Percentiles rank a stretch among this genome's conserved stretches.
phyloP scores from a whole-genome alignment of 1,140 invertebrate species.

The Drosophila serrata region DNA sequence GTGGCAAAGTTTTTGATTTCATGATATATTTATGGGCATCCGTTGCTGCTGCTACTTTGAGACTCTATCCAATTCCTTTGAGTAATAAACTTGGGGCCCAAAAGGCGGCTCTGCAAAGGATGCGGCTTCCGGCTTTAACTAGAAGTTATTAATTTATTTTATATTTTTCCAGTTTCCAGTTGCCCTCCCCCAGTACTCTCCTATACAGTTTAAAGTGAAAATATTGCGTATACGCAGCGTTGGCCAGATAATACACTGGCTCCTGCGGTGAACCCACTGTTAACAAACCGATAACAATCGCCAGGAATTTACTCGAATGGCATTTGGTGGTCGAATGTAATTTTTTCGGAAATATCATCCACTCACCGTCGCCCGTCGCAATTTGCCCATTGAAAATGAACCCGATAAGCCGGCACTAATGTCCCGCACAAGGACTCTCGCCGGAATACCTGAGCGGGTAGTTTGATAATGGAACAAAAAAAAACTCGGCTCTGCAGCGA shows the following conservation, averaged over 20 bases:
- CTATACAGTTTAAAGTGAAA: slow-evolving; percentile 48
- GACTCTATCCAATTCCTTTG: slow-evolving; percentile 66
- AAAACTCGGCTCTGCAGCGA: slow-evolving; percentile 51
- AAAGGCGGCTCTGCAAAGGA: slow-evolving; percentile 27
- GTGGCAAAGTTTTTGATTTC: slow-evolving; percentile 81
- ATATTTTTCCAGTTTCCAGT: neutral
- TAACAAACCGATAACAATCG: slow-evolving; percentile 31
- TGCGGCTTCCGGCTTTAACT: slow-evolving; percentile 49
- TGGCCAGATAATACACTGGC: slow-evolving; percentile 25
- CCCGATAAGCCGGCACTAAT: slow-evolving; percentile 56
- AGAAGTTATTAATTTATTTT: slow-evolving; percentile 59
- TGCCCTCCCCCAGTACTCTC: neutral
- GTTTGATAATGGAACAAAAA: slow-evolving; percentile 60
- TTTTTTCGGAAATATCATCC: slow-evolving; percentile 27
- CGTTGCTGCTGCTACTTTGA: slow-evolving; percentile 44
- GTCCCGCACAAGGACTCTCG: slow-evolving; percentile 10
- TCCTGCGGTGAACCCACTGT: slow-evolving; percentile 24
- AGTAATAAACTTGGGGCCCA: slow-evolving; percentile 71
- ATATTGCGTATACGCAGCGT: slow-evolving; percentile 22
- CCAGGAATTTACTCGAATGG: slow-evolving; percentile 32
- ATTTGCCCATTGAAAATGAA: slow-evolving; percentile 42
- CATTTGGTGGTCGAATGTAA: slow-evolving; percentile 10
- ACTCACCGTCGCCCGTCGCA: neutral
- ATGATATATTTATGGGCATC: slow-evolving; percentile 82
- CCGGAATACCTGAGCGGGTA: slow-evolving; percentile 5